Conservation (phyloP, 2,797 vertebrate species). For the Champsocephalus esox region DNA sequence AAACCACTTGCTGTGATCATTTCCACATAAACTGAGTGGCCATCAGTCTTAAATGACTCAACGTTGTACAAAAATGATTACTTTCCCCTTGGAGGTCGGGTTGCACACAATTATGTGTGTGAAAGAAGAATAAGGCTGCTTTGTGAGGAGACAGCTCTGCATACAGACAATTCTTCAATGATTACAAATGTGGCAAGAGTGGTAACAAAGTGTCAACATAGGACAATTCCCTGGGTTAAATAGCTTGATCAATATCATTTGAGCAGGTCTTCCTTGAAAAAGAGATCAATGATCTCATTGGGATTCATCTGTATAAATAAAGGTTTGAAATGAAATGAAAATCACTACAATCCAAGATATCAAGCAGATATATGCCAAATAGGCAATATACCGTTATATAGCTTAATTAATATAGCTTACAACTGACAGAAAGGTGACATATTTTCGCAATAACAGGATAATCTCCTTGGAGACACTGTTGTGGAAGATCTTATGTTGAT, state of each 20-base stretch:
- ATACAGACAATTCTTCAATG: constrained; percentile 5
- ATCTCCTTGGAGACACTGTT: constrained; percentile 1
- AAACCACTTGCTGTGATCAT: constrained; percentile 40
- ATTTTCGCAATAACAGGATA: constrained; percentile 6
- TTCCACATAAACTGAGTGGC: constrained; percentile 30
- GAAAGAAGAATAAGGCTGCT: constrained; percentile 15
- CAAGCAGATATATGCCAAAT: not conserved
- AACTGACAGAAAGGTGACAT: not conserved
- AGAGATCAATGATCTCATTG: too few relatives aligned
- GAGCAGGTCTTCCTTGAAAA: too few relatives aligned
- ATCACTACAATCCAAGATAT: not conserved
- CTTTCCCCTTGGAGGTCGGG: not conserved
- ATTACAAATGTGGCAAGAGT: constrained; percentile 13
- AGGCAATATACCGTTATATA: not conserved
- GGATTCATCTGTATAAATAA: too few relatives aligned
- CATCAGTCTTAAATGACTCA: constrained; percentile 27
- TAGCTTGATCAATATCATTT: not conserved
- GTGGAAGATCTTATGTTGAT: constrained; percentile 3
- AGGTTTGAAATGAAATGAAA: too few relatives aligned
- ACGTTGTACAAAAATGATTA: not conserved
- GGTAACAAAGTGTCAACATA: not conserved
- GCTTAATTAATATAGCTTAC: not conserved
- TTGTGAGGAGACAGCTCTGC: constrained; percentile 24
- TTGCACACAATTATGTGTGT: constrained; percentile 11
- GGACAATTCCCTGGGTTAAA: constrained; percentile 1